Evolutionary conservation across 2,888 invertebrate genomes (phyloP).

Genomic region (Ceriagrion tenellum): DNA sequence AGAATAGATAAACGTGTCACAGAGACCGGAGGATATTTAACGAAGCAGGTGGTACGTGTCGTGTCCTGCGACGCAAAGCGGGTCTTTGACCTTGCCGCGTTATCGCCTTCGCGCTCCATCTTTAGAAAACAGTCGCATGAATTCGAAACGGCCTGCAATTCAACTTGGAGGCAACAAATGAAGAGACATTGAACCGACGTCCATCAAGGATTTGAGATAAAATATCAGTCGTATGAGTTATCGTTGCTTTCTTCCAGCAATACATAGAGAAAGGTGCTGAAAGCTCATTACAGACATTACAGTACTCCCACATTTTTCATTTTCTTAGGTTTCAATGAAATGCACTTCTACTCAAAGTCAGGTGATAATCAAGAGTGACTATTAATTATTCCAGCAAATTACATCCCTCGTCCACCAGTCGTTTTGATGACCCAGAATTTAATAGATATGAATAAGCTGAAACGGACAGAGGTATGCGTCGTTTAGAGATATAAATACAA

Average conservation of each 20-base stretch:
- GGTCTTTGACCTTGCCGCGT: not conserved
- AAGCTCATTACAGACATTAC: too few species aligned
- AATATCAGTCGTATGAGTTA: not conserved
- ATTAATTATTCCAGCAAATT: too few species aligned
- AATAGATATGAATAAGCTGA: too few species aligned
- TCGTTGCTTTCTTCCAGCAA: not conserved
- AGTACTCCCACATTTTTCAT: too few species aligned
- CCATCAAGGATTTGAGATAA: not conserved
- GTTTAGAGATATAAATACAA: too few species aligned
- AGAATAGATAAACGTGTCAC: not conserved
- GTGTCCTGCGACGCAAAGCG: not conserved
- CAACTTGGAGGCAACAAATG: not conserved
- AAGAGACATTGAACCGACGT: not conserved
- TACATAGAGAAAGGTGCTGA: not conserved
- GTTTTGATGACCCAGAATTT: too few species aligned
- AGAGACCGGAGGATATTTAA: not conserved
- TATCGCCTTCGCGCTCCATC: not conserved
- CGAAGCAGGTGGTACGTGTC: not conserved
- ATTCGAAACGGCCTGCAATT: not conserved
- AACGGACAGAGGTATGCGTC: too few species aligned
- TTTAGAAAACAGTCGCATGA: not conserved
- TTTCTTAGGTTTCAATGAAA: too few species aligned
- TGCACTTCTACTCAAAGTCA: too few species aligned
- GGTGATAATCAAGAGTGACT: too few species aligned
- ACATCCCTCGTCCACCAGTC: too few species aligned